A percentile compares a stretch with the other conserved stretches of the same genome.
Evolutionary conservation across 2,888 invertebrate genomes (phyloP).

Genomic region (Cerceris rybyensis): DNA sequence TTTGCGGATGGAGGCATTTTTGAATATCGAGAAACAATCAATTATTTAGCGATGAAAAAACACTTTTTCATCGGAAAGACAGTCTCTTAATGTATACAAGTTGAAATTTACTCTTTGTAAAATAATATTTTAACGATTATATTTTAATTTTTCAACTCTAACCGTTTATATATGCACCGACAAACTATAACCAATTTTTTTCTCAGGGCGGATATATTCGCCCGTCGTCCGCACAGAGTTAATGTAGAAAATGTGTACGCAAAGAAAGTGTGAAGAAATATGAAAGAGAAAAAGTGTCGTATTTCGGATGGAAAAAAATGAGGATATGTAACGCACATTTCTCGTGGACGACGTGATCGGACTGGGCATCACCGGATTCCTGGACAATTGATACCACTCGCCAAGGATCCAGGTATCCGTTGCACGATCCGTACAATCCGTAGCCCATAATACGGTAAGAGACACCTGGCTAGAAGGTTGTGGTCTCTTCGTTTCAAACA

Average conservation of each 20-base stretch:
- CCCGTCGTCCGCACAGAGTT: no score
- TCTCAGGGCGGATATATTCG: no score
- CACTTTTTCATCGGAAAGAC: no score
- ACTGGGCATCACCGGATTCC: conserved; percentile 27
- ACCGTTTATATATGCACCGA: no score
- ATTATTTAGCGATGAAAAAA: no score
- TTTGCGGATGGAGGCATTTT: no score
- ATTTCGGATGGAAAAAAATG: conserved; percentile 2
- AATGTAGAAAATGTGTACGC: not conserved
- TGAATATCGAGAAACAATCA: no score
- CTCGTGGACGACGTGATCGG: conserved; percentile 31
- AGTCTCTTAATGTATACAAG: no score
- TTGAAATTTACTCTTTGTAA: no score
- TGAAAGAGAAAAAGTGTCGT: not conserved
- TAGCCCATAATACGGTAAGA: conserved; percentile 38
- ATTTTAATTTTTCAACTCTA: no score
- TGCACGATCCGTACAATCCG: conserved; percentile 46
- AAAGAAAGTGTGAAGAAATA: not conserved
- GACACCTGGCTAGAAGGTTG: conserved; percentile 48
- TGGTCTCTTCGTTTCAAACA: conserved; percentile 50
- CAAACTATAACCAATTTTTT: no score
- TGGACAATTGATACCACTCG: conserved; percentile 43
- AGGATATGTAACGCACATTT: conserved; percentile 1
- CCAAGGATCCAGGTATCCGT: conserved; percentile 57
- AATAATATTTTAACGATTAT: no score